Conservation (phyloP, 2,113 vertebrate genomes). For the Poeciliopsis retropinna region DNA sequence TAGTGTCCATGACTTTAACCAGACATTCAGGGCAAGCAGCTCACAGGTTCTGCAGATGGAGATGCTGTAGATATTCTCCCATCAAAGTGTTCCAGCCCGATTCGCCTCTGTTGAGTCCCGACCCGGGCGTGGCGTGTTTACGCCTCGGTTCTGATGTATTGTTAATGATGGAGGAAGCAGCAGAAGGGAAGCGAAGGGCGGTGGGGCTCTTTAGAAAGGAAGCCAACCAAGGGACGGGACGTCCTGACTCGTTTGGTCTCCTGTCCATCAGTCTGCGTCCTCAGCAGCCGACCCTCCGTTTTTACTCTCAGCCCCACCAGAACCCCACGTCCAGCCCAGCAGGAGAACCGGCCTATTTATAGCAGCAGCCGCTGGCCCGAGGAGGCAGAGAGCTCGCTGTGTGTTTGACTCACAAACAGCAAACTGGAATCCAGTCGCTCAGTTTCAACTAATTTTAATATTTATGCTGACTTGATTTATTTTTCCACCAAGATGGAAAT, state of each 20-base stretch:
- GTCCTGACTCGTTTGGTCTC: constrained; percentile 64
- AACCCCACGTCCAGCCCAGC: constrained; percentile 58
- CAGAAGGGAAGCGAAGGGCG: constrained; percentile 49
- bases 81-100: neutral
- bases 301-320: constrained; percentile 20
- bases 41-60: neutral
- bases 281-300: constrained; percentile 53
- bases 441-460: neutral
- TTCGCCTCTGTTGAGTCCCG: constrained; percentile 21
- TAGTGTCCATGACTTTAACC: constrained; percentile 9
- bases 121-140: constrained; percentile 43
- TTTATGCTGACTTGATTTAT: neutral
- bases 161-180: constrained; percentile 64
- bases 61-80: neutral
- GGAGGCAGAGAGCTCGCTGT: constrained; percentile 43
- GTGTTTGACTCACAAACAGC: constrained; percentile 47
- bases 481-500: neutral
- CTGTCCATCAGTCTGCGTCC: constrained; percentile 61
- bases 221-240: constrained; percentile 49
- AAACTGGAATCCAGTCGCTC: constrained; percentile 27
- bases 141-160: constrained; percentile 61
- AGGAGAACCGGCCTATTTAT: constrained; percentile 74
- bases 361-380: constrained; percentile 57
- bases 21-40: constrained; percentile 36
- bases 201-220: constrained; percentile 49